These are phyloP conservation scores for Linnaemya vulpina DNA, from an alignment of 2,888 invertebrate genomes.

Conservation along the genomic window DNA sequence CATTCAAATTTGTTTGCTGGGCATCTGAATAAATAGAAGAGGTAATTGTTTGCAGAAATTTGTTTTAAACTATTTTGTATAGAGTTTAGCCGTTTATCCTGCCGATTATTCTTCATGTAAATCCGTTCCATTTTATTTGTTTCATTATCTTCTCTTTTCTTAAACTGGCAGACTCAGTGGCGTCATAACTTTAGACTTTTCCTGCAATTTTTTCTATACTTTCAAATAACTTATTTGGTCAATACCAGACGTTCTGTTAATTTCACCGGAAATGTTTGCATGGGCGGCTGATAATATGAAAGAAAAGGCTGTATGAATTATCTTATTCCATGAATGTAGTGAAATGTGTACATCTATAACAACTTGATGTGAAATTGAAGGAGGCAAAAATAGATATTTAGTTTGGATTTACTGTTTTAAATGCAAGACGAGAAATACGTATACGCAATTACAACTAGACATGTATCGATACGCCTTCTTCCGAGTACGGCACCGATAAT, in stretches of 20 bases:
- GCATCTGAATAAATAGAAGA: no score
- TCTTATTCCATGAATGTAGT: no score
- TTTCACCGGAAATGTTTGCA: constrained; percentile 16
- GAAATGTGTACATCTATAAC: no score
- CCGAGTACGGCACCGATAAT: no score
- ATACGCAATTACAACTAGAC: no score
- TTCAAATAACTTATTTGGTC: constrained; percentile 52
- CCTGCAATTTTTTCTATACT: constrained; percentile 17
- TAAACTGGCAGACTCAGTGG: constrained; percentile 58
- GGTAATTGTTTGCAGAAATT: constrained; percentile 6
- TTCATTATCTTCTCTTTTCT: constrained; percentile 50
- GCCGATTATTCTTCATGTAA: background rate
- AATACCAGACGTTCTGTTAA: constrained; percentile 50
- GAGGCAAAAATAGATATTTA: no score
- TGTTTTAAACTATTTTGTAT: constrained; percentile 36
- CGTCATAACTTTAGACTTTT: constrained; percentile 48
- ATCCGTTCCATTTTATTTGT: constrained; percentile 14
- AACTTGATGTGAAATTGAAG: no score
- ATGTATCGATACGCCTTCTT: no score
- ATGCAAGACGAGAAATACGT: no score
- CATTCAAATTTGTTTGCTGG: no score
- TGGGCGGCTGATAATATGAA: background rate
- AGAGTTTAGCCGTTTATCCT: constrained; percentile 39
- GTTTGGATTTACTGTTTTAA: no score
- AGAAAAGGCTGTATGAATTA: no score